Percentiles rank a stretch among this genome's conserved stretches.
Conservation (phyloP, 2,888 invertebrate species). For the Rotaria macrura region DNA sequence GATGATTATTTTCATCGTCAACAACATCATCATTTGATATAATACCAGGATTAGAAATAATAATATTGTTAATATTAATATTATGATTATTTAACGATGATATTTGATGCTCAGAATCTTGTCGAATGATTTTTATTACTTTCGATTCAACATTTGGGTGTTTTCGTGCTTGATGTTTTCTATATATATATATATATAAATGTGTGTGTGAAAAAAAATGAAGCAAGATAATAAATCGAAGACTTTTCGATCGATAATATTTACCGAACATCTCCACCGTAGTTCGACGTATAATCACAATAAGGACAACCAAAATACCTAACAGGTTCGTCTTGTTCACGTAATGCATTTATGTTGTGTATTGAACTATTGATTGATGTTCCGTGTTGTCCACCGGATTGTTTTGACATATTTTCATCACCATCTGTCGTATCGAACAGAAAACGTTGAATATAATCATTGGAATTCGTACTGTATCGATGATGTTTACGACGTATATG, state of each 20-base stretch:
- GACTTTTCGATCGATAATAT: too few relatives aligned
- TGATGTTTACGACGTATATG: background rate
- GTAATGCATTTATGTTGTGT: background rate
- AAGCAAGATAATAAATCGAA: too few relatives aligned
- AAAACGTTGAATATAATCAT: constrained; percentile 21
- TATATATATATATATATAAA: background rate
- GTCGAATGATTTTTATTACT: background rate
- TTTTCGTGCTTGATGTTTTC: constrained; percentile 32
- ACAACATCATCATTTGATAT: constrained; percentile 6
- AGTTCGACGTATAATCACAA: constrained; percentile 33
- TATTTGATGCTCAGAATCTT: constrained; percentile 17
- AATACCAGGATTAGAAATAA: too few relatives aligned
- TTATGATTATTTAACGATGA: background rate
- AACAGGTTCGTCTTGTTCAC: background rate
- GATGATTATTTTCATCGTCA: background rate
- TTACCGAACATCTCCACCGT: constrained; percentile 31
- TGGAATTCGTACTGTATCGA: background rate
- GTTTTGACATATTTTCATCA: background rate
- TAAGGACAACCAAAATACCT: constrained; percentile 31
- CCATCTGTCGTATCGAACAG: background rate
- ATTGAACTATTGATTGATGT: background rate
- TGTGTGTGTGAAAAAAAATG: too few relatives aligned
- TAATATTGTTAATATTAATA: too few relatives aligned
- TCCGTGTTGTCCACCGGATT: background rate
- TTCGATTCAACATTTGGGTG: constrained; percentile 24